phyloP scores from a whole-genome alignment of 2,113 vertebrate genomes.

The Ovis aries region DNA sequence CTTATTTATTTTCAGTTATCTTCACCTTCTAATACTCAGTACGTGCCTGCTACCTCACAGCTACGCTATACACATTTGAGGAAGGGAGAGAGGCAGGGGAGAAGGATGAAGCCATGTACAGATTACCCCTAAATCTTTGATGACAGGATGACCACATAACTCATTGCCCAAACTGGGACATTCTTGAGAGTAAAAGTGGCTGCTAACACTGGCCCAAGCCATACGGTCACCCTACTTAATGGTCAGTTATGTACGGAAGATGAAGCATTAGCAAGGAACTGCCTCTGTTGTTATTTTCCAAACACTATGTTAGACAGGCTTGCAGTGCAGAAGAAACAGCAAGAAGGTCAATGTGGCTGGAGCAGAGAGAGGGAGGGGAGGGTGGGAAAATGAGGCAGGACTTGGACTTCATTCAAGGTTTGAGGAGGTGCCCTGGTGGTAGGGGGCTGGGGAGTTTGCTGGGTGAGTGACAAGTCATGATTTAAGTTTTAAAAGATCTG shows the following conservation, averaged over 20 bases:
- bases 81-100: background rate
- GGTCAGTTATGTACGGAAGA: background rate
- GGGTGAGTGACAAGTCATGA: background rate
- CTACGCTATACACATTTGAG: background rate
- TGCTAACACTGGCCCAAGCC: background rate
- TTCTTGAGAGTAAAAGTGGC: background rate
- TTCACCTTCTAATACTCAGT: background rate
- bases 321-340: background rate
- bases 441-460: background rate
- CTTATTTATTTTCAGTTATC: conserved; percentile 33
- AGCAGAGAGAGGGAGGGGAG: background rate
- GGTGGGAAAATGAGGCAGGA: background rate
- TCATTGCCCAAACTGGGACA: background rate
- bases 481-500: background rate
- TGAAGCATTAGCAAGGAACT: background rate
- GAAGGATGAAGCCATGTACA: background rate
- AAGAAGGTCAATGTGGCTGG: background rate
- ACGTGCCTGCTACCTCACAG: background rate
- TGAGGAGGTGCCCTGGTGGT: background rate
- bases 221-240: background rate
- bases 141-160: background rate
- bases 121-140: background rate
- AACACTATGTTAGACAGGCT: background rate
- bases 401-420: background rate
- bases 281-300: background rate